Evolutionary conservation across 2,797 vertebrate genomes (phyloP), one percentile per base, ranked within the genome.

Genomic region (Diplodus sargus): DNA sequence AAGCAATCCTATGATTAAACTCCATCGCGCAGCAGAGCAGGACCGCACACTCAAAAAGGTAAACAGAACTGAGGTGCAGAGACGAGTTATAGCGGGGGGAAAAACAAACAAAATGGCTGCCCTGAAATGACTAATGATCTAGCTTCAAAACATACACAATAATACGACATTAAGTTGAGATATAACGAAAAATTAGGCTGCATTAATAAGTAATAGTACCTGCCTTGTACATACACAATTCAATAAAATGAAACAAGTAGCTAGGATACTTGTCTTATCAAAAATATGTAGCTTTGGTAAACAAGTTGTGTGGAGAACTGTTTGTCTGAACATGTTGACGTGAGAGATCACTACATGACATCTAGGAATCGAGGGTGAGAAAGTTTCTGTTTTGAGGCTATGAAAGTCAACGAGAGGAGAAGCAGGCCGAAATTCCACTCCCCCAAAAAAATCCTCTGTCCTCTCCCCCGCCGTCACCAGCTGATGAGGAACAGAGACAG

Each of bases 271-370:
- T 92, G 92, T 94, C 92, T 95, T 96, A 96, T 95, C 94, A 96
- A 96, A 97, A 97, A 96, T 95, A 96, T 93, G 94, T 96, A 95
- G 96, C 95, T 96, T 96, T 96, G 95, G 96, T 96, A 96, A 96
- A 96, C 95, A 94, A 94, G 93, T 94, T 93, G 88, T 85, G 86
- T 76, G 87, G 89, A 93, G 91, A 91, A 91, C 89, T 88, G 88
- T 85, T 85, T 49, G 82, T 87, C 93, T 94, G 93, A 93, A 94
- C 90, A 93, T 79, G 75, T 80, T 66, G 82, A 83, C 74, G 85
- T 88, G 87, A 91, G 72, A 85, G 81, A 85, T 89, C 86, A 87
- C 88, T 81, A 84, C 81, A 79, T 87, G 89, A 91, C 89, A 78
- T 87, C 90, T 87, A 86, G 76, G 86, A 89, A 84, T 88, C 84